phyloP scores from a whole-genome alignment of 2,888 invertebrate species.

The Anthrax anthrax region DNA sequence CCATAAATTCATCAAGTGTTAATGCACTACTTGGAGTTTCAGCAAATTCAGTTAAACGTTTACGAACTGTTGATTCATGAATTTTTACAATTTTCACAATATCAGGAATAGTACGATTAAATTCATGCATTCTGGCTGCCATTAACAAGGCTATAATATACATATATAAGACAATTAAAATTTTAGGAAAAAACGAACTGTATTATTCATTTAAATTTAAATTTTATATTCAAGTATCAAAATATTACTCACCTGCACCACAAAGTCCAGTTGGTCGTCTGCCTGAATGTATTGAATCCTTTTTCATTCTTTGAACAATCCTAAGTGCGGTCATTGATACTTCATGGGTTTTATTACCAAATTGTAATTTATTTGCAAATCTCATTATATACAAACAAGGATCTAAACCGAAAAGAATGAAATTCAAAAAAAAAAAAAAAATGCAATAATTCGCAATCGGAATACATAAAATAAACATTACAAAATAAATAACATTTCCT shows the following conservation, averaged over 20 bases:
- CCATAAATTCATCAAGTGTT: conserved; percentile 93
- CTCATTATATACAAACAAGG: conserved; percentile 91
- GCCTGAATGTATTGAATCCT: conserved; percentile 94
- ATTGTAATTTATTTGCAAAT: conserved; percentile 84
- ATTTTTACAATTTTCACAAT: conserved; percentile 91
- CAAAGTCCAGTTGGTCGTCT: conserved; percentile 93
- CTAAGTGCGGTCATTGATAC: conserved; percentile 90
- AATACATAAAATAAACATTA: too few relatives aligned
- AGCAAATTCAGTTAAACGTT: conserved; percentile 85
- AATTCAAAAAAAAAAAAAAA: conserved; percentile 18
- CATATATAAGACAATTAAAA: conserved; percentile 2
- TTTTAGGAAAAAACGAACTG: neutral
- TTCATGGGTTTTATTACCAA: conserved; percentile 84
- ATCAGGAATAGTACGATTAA: conserved; percentile 70
- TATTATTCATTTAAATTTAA: conserved; percentile 15
- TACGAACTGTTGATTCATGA: conserved; percentile 82
- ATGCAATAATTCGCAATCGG: neutral
- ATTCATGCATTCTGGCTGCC: conserved; percentile 85
- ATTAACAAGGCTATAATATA: conserved; percentile 65
- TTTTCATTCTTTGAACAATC: conserved; percentile 92
- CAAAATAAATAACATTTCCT: too few relatives aligned
- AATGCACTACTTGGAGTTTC: conserved; percentile 91
- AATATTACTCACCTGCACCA: conserved; percentile 63
- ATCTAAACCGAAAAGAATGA: too few relatives aligned
- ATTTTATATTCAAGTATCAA: neutral